These are phyloP conservation scores for Tenthredo amoena DNA, from an alignment of 2,888 invertebrate species.

Conservation along the genomic window DNA sequence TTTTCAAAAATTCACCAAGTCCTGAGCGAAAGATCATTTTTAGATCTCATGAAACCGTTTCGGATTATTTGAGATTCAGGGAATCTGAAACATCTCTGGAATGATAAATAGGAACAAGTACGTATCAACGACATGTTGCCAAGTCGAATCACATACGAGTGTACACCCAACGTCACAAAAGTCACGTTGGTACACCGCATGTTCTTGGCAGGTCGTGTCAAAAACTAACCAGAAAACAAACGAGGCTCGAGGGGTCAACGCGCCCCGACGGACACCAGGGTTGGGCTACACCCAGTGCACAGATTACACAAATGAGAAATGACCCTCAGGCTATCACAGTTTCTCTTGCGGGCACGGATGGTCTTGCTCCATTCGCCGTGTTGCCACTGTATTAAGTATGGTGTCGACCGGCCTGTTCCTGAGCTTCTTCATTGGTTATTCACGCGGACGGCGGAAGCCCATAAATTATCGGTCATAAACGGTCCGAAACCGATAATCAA, in stretches of 20 bases:
- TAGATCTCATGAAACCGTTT: background rate
- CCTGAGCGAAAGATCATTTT: background rate
- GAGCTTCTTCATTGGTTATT: constrained; percentile 6
- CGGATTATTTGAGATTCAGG: background rate
- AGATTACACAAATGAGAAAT: constrained; percentile 78
- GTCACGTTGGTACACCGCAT: background rate
- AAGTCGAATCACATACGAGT: background rate
- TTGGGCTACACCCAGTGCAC: constrained; percentile 56
- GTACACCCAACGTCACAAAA: background rate
- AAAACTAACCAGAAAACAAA: constrained; percentile 46
- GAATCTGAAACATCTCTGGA: background rate
- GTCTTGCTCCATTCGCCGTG: constrained; percentile 35
- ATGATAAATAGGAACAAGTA: background rate
- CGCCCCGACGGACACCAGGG: constrained; percentile 24
- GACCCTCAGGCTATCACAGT: constrained; percentile 74
- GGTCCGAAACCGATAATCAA: background rate
- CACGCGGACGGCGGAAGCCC: background rate
- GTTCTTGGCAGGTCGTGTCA: constrained; percentile 14
- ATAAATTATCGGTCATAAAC: background rate
- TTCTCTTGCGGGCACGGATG: constrained; percentile 60
- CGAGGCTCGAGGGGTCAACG: constrained; percentile 32
- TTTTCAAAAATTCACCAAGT: background rate
- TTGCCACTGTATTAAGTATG: background rate
- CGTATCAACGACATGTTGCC: background rate
- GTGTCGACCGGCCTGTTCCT: background rate